Percentiles rank a stretch among this genome's conserved stretches.
Evolutionary conservation across 2,888 invertebrate genomes (phyloP).

Genomic region (Brenthis ino): DNA sequence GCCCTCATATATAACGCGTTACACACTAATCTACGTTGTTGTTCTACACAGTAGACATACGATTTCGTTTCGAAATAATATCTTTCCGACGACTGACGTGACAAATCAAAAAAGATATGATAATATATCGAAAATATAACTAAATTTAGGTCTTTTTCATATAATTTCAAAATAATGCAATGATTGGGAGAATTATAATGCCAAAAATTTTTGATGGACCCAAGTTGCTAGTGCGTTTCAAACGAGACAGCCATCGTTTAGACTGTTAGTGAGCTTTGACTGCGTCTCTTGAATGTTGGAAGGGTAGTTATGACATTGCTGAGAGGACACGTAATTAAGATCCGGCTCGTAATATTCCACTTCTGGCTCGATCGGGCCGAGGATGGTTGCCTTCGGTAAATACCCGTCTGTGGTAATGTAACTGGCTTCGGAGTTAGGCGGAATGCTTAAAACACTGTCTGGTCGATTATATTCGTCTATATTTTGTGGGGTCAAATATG

Average conservation of each 20-base stretch:
- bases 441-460: conserved; percentile 73
- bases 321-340: conserved; percentile 75
- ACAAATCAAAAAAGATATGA: conserved; percentile 36
- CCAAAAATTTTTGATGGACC: conserved; percentile 62
- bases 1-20: conserved; percentile 42
- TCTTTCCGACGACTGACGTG: conserved; percentile 50
- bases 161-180: conserved; percentile 25
- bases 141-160: conserved; percentile 44
- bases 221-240: conserved; percentile 34
- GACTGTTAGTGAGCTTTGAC: conserved; percentile 77
- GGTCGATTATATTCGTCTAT: conserved; percentile 72
- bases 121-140: conserved; percentile 38
- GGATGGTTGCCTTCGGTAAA: conserved; percentile 70
- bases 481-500: conserved; percentile 67
- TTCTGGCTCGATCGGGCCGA: conserved; percentile 81
- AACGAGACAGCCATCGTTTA: conserved; percentile 85
- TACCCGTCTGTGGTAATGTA: conserved; percentile 72
- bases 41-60: conserved; percentile 82
- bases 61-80: conserved; percentile 79
- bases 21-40: conserved; percentile 68
- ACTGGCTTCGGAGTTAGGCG: conserved; percentile 58
- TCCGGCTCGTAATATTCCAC: conserved; percentile 80
- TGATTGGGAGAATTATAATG: conserved; percentile 11
- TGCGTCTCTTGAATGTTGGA: conserved; percentile 69
- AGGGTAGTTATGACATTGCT: conserved; percentile 82